These are phyloP conservation scores for Oophaga sylvatica DNA, from an alignment of 2,797 vertebrate genomes.

Conservation along the genomic window DNA sequence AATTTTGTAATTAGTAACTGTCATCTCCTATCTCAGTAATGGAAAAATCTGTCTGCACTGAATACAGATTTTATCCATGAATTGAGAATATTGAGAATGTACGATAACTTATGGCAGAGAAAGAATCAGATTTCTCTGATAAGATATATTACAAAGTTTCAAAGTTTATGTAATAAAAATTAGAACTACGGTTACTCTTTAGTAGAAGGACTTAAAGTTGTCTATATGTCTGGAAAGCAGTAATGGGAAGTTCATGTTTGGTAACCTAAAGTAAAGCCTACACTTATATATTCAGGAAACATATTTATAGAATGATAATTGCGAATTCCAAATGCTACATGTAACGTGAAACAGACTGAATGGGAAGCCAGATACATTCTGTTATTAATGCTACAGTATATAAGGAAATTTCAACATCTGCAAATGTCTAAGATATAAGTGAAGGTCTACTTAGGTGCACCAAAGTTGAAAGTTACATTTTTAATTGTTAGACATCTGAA, in stretches of 20 bases:
- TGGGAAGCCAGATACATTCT: background rate
- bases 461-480: background rate
- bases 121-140: no score
- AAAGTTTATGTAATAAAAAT: no score
- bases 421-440: background rate
- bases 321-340: background rate
- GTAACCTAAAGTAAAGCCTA: background rate
- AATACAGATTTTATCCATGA: no score
- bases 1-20: no score
- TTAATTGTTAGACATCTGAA: background rate
- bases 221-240: background rate
- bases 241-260: background rate
- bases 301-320: background rate
- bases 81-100: no score
- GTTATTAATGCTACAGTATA: no score
- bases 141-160: no score
- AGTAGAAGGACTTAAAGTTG: no score
- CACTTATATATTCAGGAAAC: background rate
- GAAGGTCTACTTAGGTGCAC: background rate
- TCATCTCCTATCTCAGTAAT: no score
- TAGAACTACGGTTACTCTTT: no score
- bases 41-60: no score
- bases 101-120: no score
- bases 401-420: background rate
- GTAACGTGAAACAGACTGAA: background rate